Conservation (phyloP, 2,797 vertebrate genomes). For the Acanthornis magna region DNA sequence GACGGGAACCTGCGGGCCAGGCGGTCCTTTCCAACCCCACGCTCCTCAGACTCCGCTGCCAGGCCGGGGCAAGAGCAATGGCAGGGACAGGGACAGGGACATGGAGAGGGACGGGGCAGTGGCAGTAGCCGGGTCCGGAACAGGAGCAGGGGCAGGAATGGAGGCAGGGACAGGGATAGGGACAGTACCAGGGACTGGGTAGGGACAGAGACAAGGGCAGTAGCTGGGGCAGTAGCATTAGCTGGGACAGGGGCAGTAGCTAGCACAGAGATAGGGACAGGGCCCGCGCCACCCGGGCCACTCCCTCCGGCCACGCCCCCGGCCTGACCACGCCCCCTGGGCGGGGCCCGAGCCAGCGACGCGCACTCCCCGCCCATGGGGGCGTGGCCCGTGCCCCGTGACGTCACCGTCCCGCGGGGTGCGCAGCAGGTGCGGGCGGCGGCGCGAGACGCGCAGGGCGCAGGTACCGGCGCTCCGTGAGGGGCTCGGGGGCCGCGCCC, state of each 20-base stretch:
- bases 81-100: too few species aligned
- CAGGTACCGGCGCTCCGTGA: neutral
- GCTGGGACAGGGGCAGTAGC: too few species aligned
- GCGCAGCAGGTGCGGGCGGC: neutral
- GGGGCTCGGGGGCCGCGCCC: neutral
- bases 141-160: too few species aligned
- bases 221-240: neutral
- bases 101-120: too few species aligned
- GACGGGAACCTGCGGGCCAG: neutral
- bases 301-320: neutral
- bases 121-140: neutral
- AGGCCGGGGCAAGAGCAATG: rapidly evolving
- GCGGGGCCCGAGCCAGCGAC: rapidly evolving
- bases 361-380: rapidly evolving
- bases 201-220: neutral
- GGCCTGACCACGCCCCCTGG: rapidly evolving
- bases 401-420: neutral
- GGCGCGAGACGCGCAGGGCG: neutral
- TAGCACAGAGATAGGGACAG: neutral
- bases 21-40: rapidly evolving
- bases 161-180: neutral
- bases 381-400: neutral
- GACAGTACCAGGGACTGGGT: neutral
- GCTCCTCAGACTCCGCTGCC: neutral
- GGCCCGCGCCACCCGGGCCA: rapidly evolving